Conservation (phyloP, 2,113 vertebrate species). For the Alaudala cheleensis region DNA sequence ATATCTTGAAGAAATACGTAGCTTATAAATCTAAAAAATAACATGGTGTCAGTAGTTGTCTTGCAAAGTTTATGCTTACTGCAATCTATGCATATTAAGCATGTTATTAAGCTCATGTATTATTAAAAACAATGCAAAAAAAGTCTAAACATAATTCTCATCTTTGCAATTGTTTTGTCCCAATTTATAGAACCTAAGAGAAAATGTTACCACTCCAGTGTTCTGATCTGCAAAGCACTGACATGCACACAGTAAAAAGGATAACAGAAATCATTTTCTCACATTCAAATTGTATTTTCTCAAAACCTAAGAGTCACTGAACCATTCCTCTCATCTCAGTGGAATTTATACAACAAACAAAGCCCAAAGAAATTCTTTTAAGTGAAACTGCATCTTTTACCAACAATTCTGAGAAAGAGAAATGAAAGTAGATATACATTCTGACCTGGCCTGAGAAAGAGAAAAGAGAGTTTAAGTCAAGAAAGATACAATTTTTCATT, state of each 20-base stretch:
- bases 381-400: background rate
- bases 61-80: background rate
- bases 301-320: background rate
- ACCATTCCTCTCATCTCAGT: background rate
- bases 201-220: background rate
- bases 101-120: background rate
- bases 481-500: background rate
- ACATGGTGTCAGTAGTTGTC: background rate
- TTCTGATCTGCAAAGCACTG: background rate
- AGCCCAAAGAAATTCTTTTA: background rate
- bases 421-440: background rate
- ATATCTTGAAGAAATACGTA: background rate
- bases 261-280: background rate
- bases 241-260: background rate
- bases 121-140: background rate
- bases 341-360: background rate
- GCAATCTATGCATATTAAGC: background rate
- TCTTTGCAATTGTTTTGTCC: background rate
- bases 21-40: background rate
- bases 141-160: background rate
- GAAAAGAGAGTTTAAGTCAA: background rate
- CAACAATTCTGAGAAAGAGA: background rate
- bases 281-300: background rate
- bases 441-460: background rate
- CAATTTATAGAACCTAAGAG: background rate